Evolutionary conservation across 1,140 invertebrate genomes (phyloP), one percentile per base, ranked within the genome.

Genomic region (Cotesia chilonis): DNA sequence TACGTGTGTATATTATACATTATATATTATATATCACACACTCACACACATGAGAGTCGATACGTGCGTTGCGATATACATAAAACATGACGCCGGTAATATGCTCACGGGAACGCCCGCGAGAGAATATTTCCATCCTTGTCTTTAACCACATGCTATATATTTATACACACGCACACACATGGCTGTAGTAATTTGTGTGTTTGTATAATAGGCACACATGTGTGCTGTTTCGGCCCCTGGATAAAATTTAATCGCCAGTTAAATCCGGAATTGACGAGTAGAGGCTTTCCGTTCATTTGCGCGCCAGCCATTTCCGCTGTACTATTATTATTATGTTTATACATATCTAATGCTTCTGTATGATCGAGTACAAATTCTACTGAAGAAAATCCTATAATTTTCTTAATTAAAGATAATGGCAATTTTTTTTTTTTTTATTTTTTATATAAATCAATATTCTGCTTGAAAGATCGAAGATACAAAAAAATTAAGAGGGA

Each of bases 31-130:
- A 68, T 68, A 55, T 47, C 4, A 6, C 10, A 9, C 41, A 9
- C 10, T 47, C 41, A 28, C 28, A 28, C 28, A 72, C 64, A 55
- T 60, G 28, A 14, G 57, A 54, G 59, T 60, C 72, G 63, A 73
- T 73, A 70, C 54, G 72, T 60, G 41, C 41, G 37, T 47, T 54
- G 17, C 68, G 68, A 68, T 54, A 73, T 73, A 73, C 67, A 73
- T 73, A 73, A 73, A 69, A 73, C 72, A 73, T 70, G 72, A 69
- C 67, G 20, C 38, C 37, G 60, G 54, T 47, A 41, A 69, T 68
- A 64, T 41, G 68, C 41, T 55, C 51, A 47, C 63, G 52, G 38
- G 41, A 55, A 68, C 20, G 14, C 66, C 66, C 47, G 66, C 51
- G 28, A 54, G 41, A 55, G 17, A 4, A 51, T 52, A 35, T 51